phyloP scores from a whole-genome alignment of 1,140 invertebrate species.

The Achatina immaculata region DNA sequence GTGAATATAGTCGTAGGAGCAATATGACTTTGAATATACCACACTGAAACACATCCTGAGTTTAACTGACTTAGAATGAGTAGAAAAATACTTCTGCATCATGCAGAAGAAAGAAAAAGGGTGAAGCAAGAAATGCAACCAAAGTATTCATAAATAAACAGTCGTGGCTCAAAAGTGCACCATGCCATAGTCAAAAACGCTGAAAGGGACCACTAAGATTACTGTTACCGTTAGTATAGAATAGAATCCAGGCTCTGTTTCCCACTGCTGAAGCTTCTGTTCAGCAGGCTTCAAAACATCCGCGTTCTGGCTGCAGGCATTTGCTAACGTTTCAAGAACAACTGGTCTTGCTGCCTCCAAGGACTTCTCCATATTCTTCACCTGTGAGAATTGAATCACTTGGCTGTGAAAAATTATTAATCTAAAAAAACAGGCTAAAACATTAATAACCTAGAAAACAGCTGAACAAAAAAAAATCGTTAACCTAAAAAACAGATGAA shows the following conservation, averaged over 20 bases:
- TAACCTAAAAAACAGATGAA: not conserved
- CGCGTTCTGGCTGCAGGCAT: constrained; percentile 87
- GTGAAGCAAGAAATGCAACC: too few relatives aligned
- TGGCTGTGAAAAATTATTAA: not conserved
- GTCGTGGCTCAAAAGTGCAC: too few relatives aligned
- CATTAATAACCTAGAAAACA: not conserved
- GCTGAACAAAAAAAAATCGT: constrained; percentile 5
- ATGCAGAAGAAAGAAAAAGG: too few relatives aligned
- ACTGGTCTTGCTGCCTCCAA: constrained; percentile 48
- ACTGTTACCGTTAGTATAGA: constrained; percentile 82
- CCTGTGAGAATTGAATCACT: not conserved
- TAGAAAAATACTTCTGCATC: too few relatives aligned
- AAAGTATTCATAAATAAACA: too few relatives aligned
- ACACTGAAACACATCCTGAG: too few relatives aligned
- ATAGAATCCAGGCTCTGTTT: constrained; percentile 89
- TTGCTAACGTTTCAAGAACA: constrained; percentile 80
- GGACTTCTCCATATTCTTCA: constrained; percentile 45
- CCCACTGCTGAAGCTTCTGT: constrained; percentile 87
- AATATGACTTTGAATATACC: too few relatives aligned
- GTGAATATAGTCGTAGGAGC: too few relatives aligned
- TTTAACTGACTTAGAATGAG: too few relatives aligned
- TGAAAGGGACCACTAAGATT: too few relatives aligned
- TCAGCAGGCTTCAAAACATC: constrained; percentile 88
- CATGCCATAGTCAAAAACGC: too few relatives aligned
- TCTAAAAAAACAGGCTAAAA: not conserved